Percentiles rank a stretch among this genome's conserved stretches.
These are phyloP conservation scores for Platyscapa corneri DNA, from an alignment of 1,140 invertebrate genomes.

Conservation along the genomic window DNA sequence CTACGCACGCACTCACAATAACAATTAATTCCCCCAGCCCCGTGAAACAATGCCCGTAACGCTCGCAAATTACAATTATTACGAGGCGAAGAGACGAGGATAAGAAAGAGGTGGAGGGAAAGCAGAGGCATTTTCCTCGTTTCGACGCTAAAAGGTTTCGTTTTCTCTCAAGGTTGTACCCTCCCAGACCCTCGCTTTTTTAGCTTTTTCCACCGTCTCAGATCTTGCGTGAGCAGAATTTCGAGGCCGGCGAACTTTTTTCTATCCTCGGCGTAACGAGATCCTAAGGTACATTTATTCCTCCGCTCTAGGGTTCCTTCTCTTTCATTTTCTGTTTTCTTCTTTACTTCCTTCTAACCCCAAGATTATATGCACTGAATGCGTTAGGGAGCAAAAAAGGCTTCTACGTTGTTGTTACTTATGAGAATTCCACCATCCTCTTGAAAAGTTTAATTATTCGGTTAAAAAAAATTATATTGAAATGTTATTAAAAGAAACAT, in stretches of 20 bases:
- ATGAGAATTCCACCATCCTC: too few species aligned
- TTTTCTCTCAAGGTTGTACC: constrained; percentile 18
- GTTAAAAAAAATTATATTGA: too few species aligned
- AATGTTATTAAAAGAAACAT: too few species aligned
- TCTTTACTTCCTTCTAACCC: not conserved
- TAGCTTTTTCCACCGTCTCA: not conserved
- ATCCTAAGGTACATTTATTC: constrained; percentile 4
- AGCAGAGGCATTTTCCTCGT: constrained; percentile 5
- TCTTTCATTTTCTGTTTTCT: not conserved
- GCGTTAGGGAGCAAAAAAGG: not conserved
- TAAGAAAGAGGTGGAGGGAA: not conserved
- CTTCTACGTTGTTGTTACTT: too few species aligned
- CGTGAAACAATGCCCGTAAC: not conserved
- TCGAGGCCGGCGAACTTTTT: not conserved
- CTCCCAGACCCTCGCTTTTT: not conserved
- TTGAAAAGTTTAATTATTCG: too few species aligned
- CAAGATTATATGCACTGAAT: not conserved
- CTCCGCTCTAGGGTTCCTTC: not conserved
- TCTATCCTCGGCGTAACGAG: not conserved
- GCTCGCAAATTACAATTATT: constrained; percentile 22
- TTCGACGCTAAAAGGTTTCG: constrained; percentile 9
- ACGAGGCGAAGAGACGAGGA: not conserved
- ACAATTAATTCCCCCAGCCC: not conserved
- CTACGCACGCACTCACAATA: not conserved
- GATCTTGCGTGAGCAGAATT: constrained; percentile 20